phyloP scores from a whole-genome alignment of 2,888 invertebrate species.

The Acrocera orbiculus region DNA sequence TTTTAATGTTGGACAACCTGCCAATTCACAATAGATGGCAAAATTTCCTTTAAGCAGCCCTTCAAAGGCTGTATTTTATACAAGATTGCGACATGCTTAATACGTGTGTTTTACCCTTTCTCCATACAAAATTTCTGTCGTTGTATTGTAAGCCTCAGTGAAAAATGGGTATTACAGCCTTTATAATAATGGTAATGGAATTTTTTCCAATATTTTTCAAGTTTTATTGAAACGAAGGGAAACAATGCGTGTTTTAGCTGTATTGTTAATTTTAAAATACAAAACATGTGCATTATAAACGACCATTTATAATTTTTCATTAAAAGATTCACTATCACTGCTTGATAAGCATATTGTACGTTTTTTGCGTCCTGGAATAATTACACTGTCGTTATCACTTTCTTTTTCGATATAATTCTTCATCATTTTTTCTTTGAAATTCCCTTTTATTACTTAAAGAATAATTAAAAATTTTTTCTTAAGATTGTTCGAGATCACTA shows the following conservation, averaged over 20 bases:
- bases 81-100: too few species aligned
- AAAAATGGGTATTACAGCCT: neutral
- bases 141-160: too few species aligned
- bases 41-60: too few species aligned
- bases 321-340: too few species aligned
- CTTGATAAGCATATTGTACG: conserved; percentile 3
- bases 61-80: too few species aligned
- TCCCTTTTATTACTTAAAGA: neutral
- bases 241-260: neutral
- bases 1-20: too few species aligned
- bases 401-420: neutral
- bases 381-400: conserved; percentile 1
- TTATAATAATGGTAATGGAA: neutral
- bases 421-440: neutral
- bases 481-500: neutral
- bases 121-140: too few species aligned
- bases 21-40: too few species aligned
- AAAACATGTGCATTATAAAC: too few species aligned
- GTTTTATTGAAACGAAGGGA: conserved; percentile 1
- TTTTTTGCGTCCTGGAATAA: conserved; percentile 1
- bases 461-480: conserved; percentile 1
- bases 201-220: neutral
- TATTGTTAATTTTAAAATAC: neutral
- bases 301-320: too few species aligned
- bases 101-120: too few species aligned